Base-by-base conservation (phyloP, 2,797 vertebrate species). In the Rhincodon typus region DNA sequence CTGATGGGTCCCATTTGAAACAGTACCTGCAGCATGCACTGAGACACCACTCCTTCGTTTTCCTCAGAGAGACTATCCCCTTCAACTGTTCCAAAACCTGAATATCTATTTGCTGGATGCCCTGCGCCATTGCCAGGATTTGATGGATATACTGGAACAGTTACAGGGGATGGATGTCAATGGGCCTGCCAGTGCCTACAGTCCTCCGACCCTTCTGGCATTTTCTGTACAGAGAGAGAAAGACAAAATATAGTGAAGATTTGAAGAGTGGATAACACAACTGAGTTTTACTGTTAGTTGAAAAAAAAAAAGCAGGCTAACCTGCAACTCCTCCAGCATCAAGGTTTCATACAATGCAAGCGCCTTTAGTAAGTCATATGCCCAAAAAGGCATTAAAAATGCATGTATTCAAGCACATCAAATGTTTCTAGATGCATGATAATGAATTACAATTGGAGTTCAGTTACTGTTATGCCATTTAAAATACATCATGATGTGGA, bases 1-100 rank as follows among this genome's bases (percentile, higher is more conserved):
- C 94, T 53, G 27, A 95, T 34, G 70, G 30, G 70, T 74, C 94
- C 94, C 38, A 93, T 69, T 84, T 69, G 53, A 30, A 77, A 95
- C 94, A 95, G 94, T 98, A 99, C 99, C 99, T 99, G 99, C 97
- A 99, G 98, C 98, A 99, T 99, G 97, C 97, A 99, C 96, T 99
- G 99, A 97, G 99, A 99, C n/a, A 99, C 98, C 96, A 99, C 98
- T 46, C 98, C n/a, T n/a, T n/a, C n/a, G n/a, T n/a, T n/a, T n/a
- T n/a, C n/a, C n/a, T n/a, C n/a, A n/a, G n/a, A n/a, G n/a, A n/a
- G n/a, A n/a, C n/a, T n/a, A n/a, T n/a, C n/a, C n/a, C n/a, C n/a
- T n/a, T n/a, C n/a, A n/a, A n/a, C n/a, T n/a, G n/a, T n/a, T n/a
- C n/a, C n/a, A 99, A 98, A 97, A 99, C 97, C 98, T 99, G 98